phyloP scores from a whole-genome alignment of 2,888 invertebrate species.

The Dioctria linearis region DNA sequence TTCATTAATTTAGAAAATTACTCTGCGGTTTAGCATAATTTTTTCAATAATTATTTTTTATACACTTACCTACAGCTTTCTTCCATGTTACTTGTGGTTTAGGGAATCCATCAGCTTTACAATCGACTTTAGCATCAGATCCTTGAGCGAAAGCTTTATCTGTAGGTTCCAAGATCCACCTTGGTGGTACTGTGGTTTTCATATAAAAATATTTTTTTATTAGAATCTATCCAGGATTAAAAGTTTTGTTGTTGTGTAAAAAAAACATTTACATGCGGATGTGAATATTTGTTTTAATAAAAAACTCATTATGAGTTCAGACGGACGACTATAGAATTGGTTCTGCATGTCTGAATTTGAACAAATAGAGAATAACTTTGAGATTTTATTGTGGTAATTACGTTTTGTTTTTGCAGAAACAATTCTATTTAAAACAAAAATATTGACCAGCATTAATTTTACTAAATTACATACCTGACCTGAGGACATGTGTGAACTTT shows the following conservation, averaged over 20 bases:
- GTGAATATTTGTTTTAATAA: neutral
- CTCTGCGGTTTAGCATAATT: constrained; percentile 3
- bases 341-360: neutral
- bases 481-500: no score
- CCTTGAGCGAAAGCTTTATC: constrained; percentile 97
- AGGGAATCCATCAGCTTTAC: constrained; percentile 96
- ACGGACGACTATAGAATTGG: constrained; percentile 28
- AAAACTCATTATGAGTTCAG: constrained; percentile 35
- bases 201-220: constrained; percentile 3
- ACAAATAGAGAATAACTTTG: no score
- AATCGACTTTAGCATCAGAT: constrained; percentile 93
- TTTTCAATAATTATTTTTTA: neutral
- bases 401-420: neutral
- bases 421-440: constrained; percentile 17
- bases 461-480: constrained; percentile 2
- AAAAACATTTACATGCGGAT: constrained; percentile 28
- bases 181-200: constrained; percentile 84
- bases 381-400: neutral
- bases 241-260: constrained; percentile 46
- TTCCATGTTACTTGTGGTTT: constrained; percentile 96
- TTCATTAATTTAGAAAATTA: constrained; percentile 55
- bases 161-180: constrained; percentile 95
- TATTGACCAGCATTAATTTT: constrained; percentile 2
- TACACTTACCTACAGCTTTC: constrained; percentile 87
- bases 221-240: neutral